Evolutionary conservation across 2,113 vertebrate species (phyloP).

Genomic region (Ceyx melanurus): DNA sequence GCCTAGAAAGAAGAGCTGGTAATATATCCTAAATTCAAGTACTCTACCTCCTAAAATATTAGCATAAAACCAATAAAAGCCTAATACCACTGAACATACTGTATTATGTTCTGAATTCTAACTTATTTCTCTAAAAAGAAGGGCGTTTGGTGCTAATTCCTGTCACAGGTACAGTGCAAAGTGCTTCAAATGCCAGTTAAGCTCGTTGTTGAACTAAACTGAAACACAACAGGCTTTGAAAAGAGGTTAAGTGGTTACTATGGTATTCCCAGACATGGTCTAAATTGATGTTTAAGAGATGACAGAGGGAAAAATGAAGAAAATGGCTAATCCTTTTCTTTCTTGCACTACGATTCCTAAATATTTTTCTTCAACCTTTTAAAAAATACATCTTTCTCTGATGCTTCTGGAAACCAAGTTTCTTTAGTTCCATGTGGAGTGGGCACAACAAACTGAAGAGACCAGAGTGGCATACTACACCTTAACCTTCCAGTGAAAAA

Average conservation of each 20-base stretch:
- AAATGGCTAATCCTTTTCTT: slow-evolving; percentile 11
- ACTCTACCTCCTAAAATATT: neutral
- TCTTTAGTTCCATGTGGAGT: neutral
- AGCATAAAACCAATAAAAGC: neutral
- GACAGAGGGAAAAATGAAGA: neutral
- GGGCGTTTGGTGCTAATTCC: slow-evolving; percentile 12
- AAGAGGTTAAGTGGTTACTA: slow-evolving; percentile 65
- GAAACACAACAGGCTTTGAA: slow-evolving; percentile 42
- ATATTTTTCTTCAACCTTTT: slow-evolving; percentile 5
- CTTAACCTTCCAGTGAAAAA: neutral
- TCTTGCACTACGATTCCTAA: neutral
- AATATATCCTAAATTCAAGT: neutral
- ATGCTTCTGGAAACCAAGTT: neutral
- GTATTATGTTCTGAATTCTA: neutral
- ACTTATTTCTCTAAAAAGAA: slow-evolving; percentile 11
- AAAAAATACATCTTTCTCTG: neutral
- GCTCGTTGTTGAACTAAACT: slow-evolving; percentile 23
- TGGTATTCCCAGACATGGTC: slow-evolving; percentile 50
- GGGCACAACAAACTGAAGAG: neutral
- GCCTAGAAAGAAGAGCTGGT: neutral
- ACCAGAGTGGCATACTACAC: fast-evolving
- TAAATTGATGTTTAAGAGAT: slow-evolving; percentile 47
- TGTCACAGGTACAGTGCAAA: neutral
- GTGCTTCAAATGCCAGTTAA: slow-evolving; percentile 45
- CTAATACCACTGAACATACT: neutral